Conservation (phyloP, 2,797 vertebrate species). For the Paedocypris micromegethes region DNA sequence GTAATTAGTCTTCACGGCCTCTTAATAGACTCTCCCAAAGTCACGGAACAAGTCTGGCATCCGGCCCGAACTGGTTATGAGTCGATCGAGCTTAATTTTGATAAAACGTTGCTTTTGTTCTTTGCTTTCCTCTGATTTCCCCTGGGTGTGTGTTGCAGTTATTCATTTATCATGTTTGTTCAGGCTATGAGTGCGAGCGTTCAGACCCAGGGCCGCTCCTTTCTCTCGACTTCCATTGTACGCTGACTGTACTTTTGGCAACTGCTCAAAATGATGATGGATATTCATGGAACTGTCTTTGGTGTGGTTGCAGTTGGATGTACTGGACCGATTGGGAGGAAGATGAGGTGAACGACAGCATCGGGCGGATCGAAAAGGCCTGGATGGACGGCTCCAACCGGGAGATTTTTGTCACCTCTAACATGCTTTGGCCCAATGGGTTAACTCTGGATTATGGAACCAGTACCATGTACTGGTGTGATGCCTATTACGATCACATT, state of each 20-base stretch:
- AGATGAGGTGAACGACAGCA: slow-evolving; percentile 94
- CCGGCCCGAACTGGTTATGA: too few relatives aligned
- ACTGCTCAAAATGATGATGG: not conserved
- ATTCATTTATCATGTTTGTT: slow-evolving; percentile 1
- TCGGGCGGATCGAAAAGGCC: slow-evolving; percentile 93
- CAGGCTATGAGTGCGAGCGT: not conserved
- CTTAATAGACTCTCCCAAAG: too few relatives aligned
- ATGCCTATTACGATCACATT: slow-evolving; percentile 97
- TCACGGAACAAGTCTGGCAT: too few relatives aligned
- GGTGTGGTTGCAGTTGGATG: slow-evolving; percentile 82
- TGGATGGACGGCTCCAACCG: slow-evolving; percentile 96
- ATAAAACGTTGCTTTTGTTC: too few relatives aligned
- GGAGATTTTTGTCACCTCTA: slow-evolving; percentile 91
- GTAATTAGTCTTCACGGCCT: too few relatives aligned
- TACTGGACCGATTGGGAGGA: slow-evolving; percentile 99
- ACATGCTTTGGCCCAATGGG: slow-evolving; percentile 98
- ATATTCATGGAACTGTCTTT: slow-evolving; percentile 7
- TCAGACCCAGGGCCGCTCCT: not conserved
- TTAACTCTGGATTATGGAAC: slow-evolving; percentile 85
- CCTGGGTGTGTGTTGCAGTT: not conserved
- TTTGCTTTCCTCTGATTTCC: slow-evolving; percentile 1
- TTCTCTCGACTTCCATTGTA: slow-evolving; percentile 12
- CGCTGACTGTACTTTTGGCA: not conserved
- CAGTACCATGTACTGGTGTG: slow-evolving; percentile 92
- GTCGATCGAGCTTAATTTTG: too few relatives aligned